Percentiles rank a stretch among this genome's conserved stretches.
Conservation (phyloP, 1,140 invertebrate species). For the Rhizoglyphus robini region DNA sequence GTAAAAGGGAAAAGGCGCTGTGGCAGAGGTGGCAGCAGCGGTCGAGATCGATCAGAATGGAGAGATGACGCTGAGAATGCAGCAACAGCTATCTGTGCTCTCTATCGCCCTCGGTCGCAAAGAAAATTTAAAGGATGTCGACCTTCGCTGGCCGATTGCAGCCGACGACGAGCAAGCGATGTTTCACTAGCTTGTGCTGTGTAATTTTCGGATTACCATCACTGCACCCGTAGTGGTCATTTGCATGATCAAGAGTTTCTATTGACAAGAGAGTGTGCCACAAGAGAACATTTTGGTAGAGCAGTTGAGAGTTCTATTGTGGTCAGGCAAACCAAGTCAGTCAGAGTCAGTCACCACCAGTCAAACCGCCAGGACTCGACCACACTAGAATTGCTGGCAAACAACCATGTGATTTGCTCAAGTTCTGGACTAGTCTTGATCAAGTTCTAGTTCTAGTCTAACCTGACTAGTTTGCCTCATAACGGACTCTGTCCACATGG, state of each 20-base stretch:
- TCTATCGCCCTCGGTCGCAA: background rate
- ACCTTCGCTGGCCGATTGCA: background rate
- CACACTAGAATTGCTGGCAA: background rate
- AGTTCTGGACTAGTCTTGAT: background rate
- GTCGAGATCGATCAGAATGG: conserved; percentile 3
- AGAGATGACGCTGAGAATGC: conserved; percentile 5
- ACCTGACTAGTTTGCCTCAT: background rate
- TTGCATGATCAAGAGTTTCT: background rate
- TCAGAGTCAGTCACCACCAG: no score
- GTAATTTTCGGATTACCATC: conserved; percentile 4
- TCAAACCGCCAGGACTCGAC: no score
- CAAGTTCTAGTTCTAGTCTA: background rate
- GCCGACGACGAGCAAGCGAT: background rate
- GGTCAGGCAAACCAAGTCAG: no score
- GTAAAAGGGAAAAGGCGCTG: no score
- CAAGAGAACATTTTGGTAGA: background rate
- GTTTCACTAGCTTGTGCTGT: background rate
- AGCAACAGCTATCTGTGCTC: conserved; percentile 4
- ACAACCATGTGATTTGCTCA: background rate
- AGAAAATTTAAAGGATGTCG: conserved; percentile 5
- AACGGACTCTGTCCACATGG: background rate
- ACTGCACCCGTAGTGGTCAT: background rate
- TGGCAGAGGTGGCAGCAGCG: background rate
- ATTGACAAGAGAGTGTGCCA: background rate
- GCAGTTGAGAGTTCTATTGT: no score